Conservation (phyloP, 2,113 vertebrate species). For the Chitala chitala region DNA sequence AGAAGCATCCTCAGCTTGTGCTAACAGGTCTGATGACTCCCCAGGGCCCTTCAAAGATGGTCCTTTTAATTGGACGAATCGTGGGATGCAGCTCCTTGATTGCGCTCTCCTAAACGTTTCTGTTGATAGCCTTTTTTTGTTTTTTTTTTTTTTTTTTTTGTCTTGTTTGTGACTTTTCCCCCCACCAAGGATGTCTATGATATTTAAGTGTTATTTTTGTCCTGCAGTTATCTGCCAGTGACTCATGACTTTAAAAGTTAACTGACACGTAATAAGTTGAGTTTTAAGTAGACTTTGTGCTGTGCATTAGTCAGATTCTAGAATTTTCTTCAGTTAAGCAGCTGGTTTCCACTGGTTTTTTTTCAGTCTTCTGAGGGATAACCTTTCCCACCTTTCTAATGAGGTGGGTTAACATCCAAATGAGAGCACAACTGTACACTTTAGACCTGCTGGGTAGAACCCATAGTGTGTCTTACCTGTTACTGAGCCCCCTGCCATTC, state of each 20-base stretch:
- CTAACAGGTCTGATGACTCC: not conserved
- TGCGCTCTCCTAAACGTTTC: not conserved
- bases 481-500: slow-evolving; percentile 25
- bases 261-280: not conserved
- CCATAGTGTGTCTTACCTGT: not conserved
- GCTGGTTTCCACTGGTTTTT: not conserved
- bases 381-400: slow-evolving; percentile 32
- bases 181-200: too few relatives aligned
- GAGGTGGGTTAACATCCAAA: slow-evolving; percentile 32
- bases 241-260: too few relatives aligned
- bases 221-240: too few relatives aligned
- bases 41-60: not conserved
- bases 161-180: not conserved
- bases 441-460: too few relatives aligned
- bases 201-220: too few relatives aligned
- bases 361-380: not conserved
- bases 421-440: slow-evolving; percentile 39
- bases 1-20: not conserved
- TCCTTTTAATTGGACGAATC: not conserved
- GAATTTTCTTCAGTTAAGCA: not conserved
- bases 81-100: not conserved
- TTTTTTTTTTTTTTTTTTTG: not conserved
- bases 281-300: not conserved
- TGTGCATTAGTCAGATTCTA: not conserved
- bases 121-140: too few relatives aligned